Conservation (phyloP, 2,888 invertebrate genomes). For the Nudaria mundana region DNA sequence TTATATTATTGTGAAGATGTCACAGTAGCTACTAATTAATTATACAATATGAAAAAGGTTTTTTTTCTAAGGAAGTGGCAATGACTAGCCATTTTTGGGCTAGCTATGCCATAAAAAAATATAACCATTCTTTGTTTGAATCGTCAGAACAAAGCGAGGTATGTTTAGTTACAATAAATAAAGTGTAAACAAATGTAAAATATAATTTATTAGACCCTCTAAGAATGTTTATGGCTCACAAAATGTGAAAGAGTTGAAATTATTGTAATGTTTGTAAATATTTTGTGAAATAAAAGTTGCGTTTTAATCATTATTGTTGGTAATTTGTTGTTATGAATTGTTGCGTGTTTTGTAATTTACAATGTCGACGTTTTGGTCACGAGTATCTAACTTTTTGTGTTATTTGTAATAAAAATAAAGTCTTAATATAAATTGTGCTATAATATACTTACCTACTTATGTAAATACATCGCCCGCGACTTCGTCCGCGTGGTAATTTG, state of each 20-base stretch:
- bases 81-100: constrained; percentile 45
- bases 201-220: constrained; percentile 45
- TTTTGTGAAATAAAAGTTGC: constrained; percentile 14
- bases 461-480: too few species aligned
- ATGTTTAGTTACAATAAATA: constrained; percentile 45
- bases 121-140: constrained; percentile 18
- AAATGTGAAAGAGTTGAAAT: constrained; percentile 48
- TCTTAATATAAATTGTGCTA: too few species aligned
- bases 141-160: constrained; percentile 24
- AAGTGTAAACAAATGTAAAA: constrained; percentile 70
- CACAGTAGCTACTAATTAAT: too few species aligned
- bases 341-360: constrained; percentile 1
- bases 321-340: background rate
- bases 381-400: background rate
- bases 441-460: too few species aligned
- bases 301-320: constrained; percentile 8
- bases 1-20: too few species aligned
- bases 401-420: background rate
- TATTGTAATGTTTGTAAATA: constrained; percentile 35
- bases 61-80: constrained; percentile 38
- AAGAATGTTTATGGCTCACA: constrained; percentile 25
- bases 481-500: too few species aligned
- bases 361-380: background rate
- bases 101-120: constrained; percentile 26
- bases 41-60: too few species aligned